Base-by-base conservation (phyloP, 2,888 invertebrate species). In the Sinotaia quadrata region DNA sequence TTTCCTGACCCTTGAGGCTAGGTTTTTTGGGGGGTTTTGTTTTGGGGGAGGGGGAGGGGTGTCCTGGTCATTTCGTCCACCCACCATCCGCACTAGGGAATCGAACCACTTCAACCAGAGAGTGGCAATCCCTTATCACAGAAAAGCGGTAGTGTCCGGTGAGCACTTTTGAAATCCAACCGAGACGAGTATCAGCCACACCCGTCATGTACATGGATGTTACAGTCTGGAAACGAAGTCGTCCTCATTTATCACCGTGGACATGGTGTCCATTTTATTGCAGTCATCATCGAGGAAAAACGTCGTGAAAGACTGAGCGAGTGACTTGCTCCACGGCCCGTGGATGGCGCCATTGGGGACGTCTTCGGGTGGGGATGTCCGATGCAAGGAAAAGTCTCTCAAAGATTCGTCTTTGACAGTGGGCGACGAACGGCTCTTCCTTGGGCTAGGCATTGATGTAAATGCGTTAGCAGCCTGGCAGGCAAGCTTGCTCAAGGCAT, bases 401-500 rank as follows among this genome's bases (percentile, higher is more conserved):
- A 34, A n/a, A 31, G 57, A 18, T 15, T 57, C 34, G 57, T 31
- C 34, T 15, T 31, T 57, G 49, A 21, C n/a, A n/a, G n/a, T n/a
- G 12, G 18, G 4, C 12, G 24, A 8, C 7, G 47, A 47, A 1
- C 47, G 47, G 18, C 24, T 47, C 47, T 21, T n/a, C 8, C 24
- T n/a, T n/a, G 67, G 61, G 37, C 60, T 59, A 37, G 70, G 60
- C n/a, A 73, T 56, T 4, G 73, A 70, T 10, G 73, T 68, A 36
- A 73, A 68, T 12, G 73, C 68, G 29, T 73, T 70, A 8, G 73
- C 73, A 2, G 73, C 70, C 33, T 73, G 73, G 68, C 70, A 70
- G 15, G 66, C 70, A 33, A 73, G 73, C 49, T 73, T 70, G 18
- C 70, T 68, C 8, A 73, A 66, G 4, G 73, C 73, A 61, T 68